phyloP scores from a whole-genome alignment of 2,888 invertebrate species.

The Torymus aiolomorphi region DNA sequence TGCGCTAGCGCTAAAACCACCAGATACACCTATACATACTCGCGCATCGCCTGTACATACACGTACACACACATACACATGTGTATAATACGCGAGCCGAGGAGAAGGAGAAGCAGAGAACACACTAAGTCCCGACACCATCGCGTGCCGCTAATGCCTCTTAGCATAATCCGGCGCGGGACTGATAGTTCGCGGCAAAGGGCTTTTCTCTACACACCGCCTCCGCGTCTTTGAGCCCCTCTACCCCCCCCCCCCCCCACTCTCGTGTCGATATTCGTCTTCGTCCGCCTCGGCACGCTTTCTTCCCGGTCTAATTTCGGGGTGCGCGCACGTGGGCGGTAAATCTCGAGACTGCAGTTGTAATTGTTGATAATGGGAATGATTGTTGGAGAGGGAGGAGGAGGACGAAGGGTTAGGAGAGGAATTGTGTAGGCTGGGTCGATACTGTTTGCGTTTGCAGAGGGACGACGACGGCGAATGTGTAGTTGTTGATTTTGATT shows the following conservation, averaged over 20 bases:
- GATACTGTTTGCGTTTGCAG: too few species aligned
- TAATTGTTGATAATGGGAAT: slow-evolving; percentile 24
- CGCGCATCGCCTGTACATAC: too few species aligned
- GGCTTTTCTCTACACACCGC: slow-evolving; percentile 17
- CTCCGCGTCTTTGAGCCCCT: not conserved
- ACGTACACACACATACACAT: too few species aligned
- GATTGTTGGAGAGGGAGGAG: not conserved
- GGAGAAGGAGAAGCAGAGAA: slow-evolving; percentile 6
- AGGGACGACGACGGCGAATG: too few species aligned
- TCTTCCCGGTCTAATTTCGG: slow-evolving; percentile 29
- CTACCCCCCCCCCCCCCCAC: not conserved
- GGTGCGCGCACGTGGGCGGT: too few species aligned
- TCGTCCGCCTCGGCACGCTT: not conserved
- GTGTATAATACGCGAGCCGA: not conserved
- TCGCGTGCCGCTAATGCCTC: slow-evolving; percentile 52
- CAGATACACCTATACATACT: too few species aligned
- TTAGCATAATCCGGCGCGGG: slow-evolving; percentile 49
- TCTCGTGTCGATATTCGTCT: slow-evolving; percentile 10
- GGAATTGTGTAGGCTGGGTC: too few species aligned
- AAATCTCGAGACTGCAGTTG: not conserved
- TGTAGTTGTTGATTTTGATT: too few species aligned
- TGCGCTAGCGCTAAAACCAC: not conserved
- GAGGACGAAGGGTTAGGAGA: not conserved
- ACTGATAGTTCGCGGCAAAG: slow-evolving; percentile 47
- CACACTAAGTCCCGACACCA: slow-evolving; percentile 41